Evolutionary conservation across 2,113 vertebrate genomes (phyloP).

Genomic region (Mola mola): DNA sequence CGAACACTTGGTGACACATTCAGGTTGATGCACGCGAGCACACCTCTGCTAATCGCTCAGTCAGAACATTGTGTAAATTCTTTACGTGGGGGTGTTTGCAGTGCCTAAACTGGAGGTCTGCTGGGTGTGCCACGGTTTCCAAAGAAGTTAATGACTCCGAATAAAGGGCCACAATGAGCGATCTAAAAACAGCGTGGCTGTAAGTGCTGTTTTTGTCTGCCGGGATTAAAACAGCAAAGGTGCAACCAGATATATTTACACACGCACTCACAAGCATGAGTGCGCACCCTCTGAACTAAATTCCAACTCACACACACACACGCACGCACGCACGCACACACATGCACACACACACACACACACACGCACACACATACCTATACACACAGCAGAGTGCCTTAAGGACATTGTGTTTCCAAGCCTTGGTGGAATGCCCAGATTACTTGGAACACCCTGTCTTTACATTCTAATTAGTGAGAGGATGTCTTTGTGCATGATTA

Average conservation of each 20-base stretch:
- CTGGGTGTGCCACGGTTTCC: background rate
- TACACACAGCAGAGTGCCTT: constrained; percentile 38
- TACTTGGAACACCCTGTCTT: constrained; percentile 67
- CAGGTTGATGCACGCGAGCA: constrained; percentile 23
- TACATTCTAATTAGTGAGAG: constrained; percentile 69
- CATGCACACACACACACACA: constrained; percentile 24
- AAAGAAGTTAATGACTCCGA: constrained; percentile 10
- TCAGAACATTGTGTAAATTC: background rate
- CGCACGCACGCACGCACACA: background rate
- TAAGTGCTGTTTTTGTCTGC: too few species aligned
- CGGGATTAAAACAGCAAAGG: constrained; percentile 18
- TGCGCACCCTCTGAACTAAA: background rate
- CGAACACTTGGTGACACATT: constrained; percentile 43
- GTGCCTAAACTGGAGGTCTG: background rate
- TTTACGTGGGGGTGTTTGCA: background rate
- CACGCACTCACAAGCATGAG: background rate
- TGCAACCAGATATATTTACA: constrained; percentile 8
- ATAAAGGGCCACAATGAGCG: constrained; percentile 23
- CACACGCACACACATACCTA: constrained; percentile 22
- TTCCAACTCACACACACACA: constrained; percentile 20
- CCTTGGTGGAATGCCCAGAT: constrained; percentile 62
- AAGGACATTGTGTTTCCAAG: constrained; percentile 49
- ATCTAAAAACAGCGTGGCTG: too few species aligned
- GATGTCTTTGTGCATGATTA: constrained; percentile 75
- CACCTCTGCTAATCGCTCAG: constrained; percentile 3